A percentile compares a stretch with the other conserved stretches of the same genome.
These are phyloP conservation scores for Lepidocyrtinus sp. DNA, from an alignment of 2,888 invertebrate species.

Conservation along the genomic window DNA sequence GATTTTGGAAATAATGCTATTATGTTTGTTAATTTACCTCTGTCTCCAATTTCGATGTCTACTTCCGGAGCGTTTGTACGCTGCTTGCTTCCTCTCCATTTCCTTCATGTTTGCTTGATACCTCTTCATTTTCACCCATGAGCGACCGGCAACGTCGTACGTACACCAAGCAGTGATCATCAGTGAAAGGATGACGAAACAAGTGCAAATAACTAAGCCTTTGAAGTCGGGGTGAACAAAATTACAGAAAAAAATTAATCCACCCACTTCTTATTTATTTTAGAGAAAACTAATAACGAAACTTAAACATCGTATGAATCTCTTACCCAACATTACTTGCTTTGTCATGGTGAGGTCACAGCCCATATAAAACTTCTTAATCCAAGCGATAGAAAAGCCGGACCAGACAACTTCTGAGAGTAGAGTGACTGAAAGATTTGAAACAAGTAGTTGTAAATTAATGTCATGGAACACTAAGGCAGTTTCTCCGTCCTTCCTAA, in stretches of 20 bases:
- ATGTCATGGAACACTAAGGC: no score
- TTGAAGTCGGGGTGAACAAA: constrained; percentile 57
- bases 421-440: constrained; percentile 79
- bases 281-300: constrained; percentile 14
- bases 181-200: constrained; percentile 82
- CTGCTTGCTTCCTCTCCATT: constrained; percentile 80
- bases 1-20: background rate
- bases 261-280: background rate
- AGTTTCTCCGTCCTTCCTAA: no score
- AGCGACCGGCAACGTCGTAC: constrained; percentile 88
- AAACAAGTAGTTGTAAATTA: constrained; percentile 12
- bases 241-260: constrained; percentile 1
- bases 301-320: background rate
- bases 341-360: constrained; percentile 74
- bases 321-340: constrained; percentile 82
- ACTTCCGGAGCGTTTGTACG: constrained; percentile 84
- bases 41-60: constrained; percentile 87
- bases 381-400: constrained; percentile 82
- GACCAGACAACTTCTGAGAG: constrained; percentile 83
- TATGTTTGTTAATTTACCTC: constrained; percentile 78
- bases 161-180: constrained; percentile 88
- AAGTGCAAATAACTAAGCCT: constrained; percentile 86
- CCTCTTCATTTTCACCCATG: constrained; percentile 92
- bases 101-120: constrained; percentile 87
- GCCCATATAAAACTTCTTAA: constrained; percentile 67